Conservation (phyloP, 1,140 invertebrate species). For the Pseudomyrmex concolor region DNA sequence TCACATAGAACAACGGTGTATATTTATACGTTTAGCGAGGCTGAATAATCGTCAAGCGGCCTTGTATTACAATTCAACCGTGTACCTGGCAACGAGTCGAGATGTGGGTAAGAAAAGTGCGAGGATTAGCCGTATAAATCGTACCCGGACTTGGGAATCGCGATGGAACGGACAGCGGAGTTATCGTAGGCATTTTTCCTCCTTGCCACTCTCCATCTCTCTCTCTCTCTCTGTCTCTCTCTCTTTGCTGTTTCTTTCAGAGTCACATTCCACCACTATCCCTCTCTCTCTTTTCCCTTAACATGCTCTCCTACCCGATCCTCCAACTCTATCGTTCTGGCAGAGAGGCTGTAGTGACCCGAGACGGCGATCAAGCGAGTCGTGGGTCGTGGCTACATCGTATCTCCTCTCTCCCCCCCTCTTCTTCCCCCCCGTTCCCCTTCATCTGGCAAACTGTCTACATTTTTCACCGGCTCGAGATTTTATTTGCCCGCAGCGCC, state of each 20-base stretch:
- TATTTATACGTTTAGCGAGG: neutral
- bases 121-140: conserved; percentile 78
- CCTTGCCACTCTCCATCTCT: conserved; percentile 58
- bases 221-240: conserved; percentile 39
- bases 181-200: conserved; percentile 80
- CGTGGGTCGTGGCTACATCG: conserved; percentile 80
- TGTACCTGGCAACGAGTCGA: conserved; percentile 60
- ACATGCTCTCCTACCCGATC: conserved; percentile 35
- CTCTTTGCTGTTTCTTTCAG: conserved; percentile 29
- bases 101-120: conserved; percentile 71
- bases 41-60: conserved; percentile 35
- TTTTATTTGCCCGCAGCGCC: conserved; percentile 83
- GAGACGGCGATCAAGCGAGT: conserved; percentile 78
- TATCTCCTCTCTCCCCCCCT: conserved; percentile 75
- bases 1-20: conserved; percentile 13
- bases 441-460: conserved; percentile 76
- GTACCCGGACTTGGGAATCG: conserved; percentile 48
- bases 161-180: conserved; percentile 65
- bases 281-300: neutral
- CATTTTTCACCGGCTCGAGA: conserved; percentile 83
- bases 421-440: conserved; percentile 21
- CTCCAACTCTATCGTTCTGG: conserved; percentile 62
- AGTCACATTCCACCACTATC: conserved; percentile 46
- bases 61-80: conserved; percentile 40
- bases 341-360: conserved; percentile 76